Percentiles rank a stretch among this genome's conserved stretches.
These are phyloP conservation scores for Saxidomus purpurata DNA, from an alignment of 1,140 invertebrate species.

Conservation along the genomic window DNA sequence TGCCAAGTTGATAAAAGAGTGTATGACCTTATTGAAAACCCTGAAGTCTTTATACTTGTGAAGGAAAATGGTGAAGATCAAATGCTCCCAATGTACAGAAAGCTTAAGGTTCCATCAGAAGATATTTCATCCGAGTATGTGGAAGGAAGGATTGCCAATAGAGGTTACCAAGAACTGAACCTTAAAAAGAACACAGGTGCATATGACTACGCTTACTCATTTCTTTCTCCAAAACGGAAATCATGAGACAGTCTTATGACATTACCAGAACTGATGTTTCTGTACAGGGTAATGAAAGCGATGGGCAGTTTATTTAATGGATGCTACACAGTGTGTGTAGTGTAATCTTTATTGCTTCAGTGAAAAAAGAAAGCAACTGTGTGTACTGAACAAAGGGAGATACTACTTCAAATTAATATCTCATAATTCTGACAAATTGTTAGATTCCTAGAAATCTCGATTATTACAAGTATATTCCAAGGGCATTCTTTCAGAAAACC, in stretches of 20 bases:
- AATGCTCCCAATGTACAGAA: neutral
- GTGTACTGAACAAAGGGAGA: too few relatives aligned
- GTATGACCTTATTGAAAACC: constrained; percentile 1
- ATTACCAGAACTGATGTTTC: too few relatives aligned
- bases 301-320: too few relatives aligned
- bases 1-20: neutral
- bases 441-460: too few relatives aligned
- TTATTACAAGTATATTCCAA: too few relatives aligned
- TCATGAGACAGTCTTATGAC: neutral
- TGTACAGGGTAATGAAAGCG: too few relatives aligned
- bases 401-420: too few relatives aligned
- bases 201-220: constrained; percentile 8
- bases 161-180: neutral
- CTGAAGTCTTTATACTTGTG: constrained; percentile 3
- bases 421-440: too few relatives aligned
- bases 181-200: neutral
- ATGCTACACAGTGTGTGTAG: too few relatives aligned
- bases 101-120: neutral
- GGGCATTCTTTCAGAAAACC: too few relatives aligned
- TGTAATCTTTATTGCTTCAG: too few relatives aligned
- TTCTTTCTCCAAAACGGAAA: neutral
- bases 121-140: neutral
- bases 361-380: too few relatives aligned
- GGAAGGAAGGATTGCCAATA: neutral
- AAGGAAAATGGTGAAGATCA: neutral